phyloP scores from a whole-genome alignment of 2,113 vertebrate species.

The Otus sunia region DNA sequence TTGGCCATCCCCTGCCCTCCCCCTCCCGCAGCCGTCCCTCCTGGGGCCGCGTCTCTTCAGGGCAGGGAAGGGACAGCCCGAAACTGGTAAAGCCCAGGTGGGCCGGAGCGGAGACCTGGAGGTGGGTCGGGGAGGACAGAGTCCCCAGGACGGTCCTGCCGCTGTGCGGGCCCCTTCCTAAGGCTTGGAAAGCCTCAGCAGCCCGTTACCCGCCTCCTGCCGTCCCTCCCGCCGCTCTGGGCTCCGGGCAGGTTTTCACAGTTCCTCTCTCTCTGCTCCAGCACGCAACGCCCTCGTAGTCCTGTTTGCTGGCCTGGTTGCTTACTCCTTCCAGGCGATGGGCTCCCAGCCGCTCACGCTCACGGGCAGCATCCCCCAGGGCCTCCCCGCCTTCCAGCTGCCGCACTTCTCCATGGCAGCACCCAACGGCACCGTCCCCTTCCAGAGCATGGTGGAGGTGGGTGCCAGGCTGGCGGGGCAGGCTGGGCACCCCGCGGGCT shows the following conservation, averaged over 20 bases:
- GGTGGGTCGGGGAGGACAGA: background rate
- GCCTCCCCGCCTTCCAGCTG: slow-evolving; percentile 78
- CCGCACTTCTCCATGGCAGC: slow-evolving; percentile 79
- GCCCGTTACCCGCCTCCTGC: fast-evolving
- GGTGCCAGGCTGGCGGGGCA: background rate
- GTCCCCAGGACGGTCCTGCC: background rate
- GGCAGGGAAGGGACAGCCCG: background rate
- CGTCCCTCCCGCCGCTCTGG: fast-evolving
- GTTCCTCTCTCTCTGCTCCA: background rate
- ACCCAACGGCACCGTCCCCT: slow-evolving; percentile 81
- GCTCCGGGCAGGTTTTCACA: fast-evolving
- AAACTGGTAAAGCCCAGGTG: background rate
- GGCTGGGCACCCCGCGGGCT: fast-evolving
- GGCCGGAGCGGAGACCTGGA: background rate
- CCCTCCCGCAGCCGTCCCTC: fast-evolving
- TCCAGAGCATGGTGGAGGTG: slow-evolving; percentile 83
- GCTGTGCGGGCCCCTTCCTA: background rate
- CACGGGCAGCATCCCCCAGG: slow-evolving; percentile 81
- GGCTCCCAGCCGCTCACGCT: slow-evolving; percentile 82
- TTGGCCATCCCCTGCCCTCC: background rate
- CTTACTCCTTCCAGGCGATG: slow-evolving; percentile 82
- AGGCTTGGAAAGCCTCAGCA: background rate
- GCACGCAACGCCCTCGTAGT: slow-evolving; percentile 89
- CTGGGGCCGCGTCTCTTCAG: fast-evolving
- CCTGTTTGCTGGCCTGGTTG: slow-evolving; percentile 82